Evolutionary conservation across 2,113 vertebrate species (phyloP), one percentile per base, ranked within the genome.

Genomic region (Urocynchramus pylzowi): DNA sequence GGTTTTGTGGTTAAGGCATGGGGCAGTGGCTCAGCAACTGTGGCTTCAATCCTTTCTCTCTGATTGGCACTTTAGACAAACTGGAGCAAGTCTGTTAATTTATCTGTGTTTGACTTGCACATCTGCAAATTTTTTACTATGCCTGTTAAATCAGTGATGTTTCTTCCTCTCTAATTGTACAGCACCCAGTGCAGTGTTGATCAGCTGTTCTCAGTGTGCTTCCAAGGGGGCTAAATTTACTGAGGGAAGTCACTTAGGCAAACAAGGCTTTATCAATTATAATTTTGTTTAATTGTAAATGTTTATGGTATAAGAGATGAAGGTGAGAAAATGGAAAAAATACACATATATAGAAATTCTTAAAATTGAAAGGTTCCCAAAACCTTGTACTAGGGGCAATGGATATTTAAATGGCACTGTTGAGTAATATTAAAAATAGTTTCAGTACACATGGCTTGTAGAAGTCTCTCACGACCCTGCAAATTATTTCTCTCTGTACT

Each of bases 361-460:
- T 91, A 47, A 42, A 75, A 78, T 18, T 13, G 33, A 90, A 81
- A 80, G 27, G 37, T 93, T 82, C 57, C 23, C 52, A 31, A 87
- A 92, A 21, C 47, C 33, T 84, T 80, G 31, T 85, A 31, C n/a
- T 50, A 80, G 30, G 63, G 41, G 50, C 31, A 60, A 68, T 23
- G 83, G 73, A 77, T 83, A 45, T 67, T 92, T 77, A 94, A 97
- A 93, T 54, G 47, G 33, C 60, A 78, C 45, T 65, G 53, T 53
- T 87, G 70, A 89, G 56, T 89, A 83, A 83, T 84, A 91, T 78
- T 94, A 96, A 97, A 97, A 96, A 95, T 95, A 97, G 78, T 93
- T 95, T 56, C 52, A 52, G 73, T 78, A 50, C 84, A 82, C 39
- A 0, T 80, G 86, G 75, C 92, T 90, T 87, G 82, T 81, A 93